Evolutionary conservation across 2,888 invertebrate genomes (phyloP).

Genomic region (Coremacera marginata): DNA sequence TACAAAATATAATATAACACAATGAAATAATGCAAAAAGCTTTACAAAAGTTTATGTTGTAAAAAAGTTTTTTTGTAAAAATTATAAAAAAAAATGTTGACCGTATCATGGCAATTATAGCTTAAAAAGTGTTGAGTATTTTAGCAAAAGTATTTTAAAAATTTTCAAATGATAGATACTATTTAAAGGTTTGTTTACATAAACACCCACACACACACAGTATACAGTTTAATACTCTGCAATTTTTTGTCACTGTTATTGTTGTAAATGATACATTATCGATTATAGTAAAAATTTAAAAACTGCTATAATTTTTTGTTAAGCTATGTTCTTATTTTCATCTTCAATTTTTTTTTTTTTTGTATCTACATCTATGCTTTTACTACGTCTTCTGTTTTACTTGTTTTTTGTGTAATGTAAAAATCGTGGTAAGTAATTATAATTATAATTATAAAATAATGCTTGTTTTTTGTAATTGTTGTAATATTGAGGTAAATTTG

Average conservation of each 20-base stretch:
- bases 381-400: slow-evolving; percentile 26
- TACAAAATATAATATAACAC: too few relatives aligned
- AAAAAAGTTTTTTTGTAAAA: too few relatives aligned
- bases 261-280: not conserved
- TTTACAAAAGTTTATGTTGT: too few relatives aligned
- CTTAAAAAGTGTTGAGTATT: too few relatives aligned
- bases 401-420: not conserved
- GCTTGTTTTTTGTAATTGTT: slow-evolving; percentile 45
- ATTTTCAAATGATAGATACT: too few relatives aligned
- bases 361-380: not conserved
- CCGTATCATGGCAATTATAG: too few relatives aligned
- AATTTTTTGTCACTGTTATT: not conserved
- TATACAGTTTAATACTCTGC: not conserved
- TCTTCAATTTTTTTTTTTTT: not conserved
- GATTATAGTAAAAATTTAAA: not conserved
- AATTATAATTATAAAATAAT: slow-evolving; percentile 39
- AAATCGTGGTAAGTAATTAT: slow-evolving; percentile 33
- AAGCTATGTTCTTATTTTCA: not conserved
- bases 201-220: not conserved
- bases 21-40: too few relatives aligned
- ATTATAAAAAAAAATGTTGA: too few relatives aligned
- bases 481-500: slow-evolving; percentile 67
- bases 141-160: too few relatives aligned
- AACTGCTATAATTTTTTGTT: not conserved
- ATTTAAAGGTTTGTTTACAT: too few relatives aligned